phyloP scores from a whole-genome alignment of 1,140 invertebrate genomes.

The Lanistes nyassanus region DNA sequence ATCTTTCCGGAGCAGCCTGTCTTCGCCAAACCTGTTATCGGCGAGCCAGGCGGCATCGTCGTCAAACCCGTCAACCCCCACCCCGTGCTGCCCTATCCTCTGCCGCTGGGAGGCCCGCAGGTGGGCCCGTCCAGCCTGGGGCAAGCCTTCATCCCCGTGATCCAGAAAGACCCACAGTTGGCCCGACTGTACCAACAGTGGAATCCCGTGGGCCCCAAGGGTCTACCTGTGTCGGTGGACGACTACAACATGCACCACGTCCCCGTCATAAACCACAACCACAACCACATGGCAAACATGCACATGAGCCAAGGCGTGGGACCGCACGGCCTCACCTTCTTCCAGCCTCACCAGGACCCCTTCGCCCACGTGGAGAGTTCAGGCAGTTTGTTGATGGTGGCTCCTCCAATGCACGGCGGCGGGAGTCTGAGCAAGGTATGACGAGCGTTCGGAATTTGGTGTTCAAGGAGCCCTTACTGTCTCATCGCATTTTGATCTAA shows the following conservation, averaged over 20 bases:
- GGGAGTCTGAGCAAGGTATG: background rate
- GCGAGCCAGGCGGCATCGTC: background rate
- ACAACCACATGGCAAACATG: background rate
- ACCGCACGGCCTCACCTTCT: background rate
- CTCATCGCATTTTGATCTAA: background rate
- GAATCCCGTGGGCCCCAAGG: constrained; percentile 2
- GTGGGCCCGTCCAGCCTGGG: constrained; percentile 8
- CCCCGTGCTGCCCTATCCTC: background rate
- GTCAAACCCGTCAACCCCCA: no score
- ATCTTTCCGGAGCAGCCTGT: background rate
- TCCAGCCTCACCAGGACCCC: background rate
- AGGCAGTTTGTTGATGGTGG: background rate
- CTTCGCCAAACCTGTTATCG: background rate
- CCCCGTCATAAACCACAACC: background rate
- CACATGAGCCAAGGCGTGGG: background rate
- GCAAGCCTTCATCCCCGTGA: constrained; percentile 16
- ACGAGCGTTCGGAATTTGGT: background rate
- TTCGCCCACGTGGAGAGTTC: background rate
- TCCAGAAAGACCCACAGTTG: constrained; percentile 21
- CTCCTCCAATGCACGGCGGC: background rate
- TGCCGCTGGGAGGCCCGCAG: constrained; percentile 7
- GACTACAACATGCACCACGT: background rate
- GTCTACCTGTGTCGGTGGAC: background rate
- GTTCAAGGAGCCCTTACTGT: background rate
- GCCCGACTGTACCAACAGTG: constrained; percentile 14